Evolutionary conservation across 2,113 vertebrate species (phyloP), one percentile per base, ranked within the genome.

Genomic region (Enhydra lutris): DNA sequence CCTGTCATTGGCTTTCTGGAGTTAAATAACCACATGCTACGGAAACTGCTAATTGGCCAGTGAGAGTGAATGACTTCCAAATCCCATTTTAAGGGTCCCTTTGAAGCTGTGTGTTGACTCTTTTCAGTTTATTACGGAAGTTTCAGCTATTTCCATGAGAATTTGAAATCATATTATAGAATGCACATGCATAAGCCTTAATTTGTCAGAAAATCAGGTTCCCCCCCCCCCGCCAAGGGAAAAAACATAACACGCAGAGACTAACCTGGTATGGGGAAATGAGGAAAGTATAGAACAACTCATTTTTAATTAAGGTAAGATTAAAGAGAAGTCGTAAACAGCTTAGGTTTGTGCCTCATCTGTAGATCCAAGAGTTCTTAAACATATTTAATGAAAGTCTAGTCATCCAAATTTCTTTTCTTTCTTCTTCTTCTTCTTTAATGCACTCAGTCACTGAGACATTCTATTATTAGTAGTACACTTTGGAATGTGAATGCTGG

Each of bases 201-300:
- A 2, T 89, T 73, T 80, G 24, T 73, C 6, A 82, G 78, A 82
- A 89, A 94, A 82, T 89, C n/a, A 42, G 6, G n/a, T 71, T 8
- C 12, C 42, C n/a, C 36, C 10, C 4, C 14, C 8, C 3, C 31
- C 65, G 29, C 61, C 3, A 1, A 4, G 15, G 5, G 47, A 8
- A 31, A 29, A 69, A 59, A 59, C 84, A 21, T 45, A 94, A 45
- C n/a, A 87, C 36, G 20, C 63, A 34, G 39, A 61, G 55, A 63
- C 3, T 61, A 94, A 63, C 9, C 12, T 74, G 20, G n/a, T 20
- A 1, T 20, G 26, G 0, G 18, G 42, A 81, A 89, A 50, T 73
- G 4, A 31, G 39, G 23, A 88, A 50, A 52, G 6, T 9, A 71
- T 36, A 82, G n/a, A 57, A 79, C 18, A 55, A n/a, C 9, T 76